Evolutionary conservation across 30 jellyfish, hydroid and myxozoan genomes (phyloP).

Genomic region (Pseudorhiza aurosa): DNA sequence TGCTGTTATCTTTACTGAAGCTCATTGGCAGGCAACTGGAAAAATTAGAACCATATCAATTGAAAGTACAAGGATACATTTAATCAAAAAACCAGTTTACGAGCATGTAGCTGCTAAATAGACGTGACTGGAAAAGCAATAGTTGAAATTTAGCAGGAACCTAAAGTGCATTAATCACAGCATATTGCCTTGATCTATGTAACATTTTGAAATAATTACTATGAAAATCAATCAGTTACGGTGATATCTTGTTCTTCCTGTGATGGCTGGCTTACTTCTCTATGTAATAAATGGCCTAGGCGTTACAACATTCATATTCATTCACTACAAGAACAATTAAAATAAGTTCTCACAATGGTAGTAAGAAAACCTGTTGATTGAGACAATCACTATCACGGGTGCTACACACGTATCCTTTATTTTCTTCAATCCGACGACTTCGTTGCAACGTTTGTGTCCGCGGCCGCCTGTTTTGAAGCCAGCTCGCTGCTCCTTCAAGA

Average conservation of each 20-base stretch:
- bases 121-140: not conserved
- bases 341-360: constrained; percentile 57
- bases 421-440: not conserved
- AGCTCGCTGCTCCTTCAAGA: constrained; percentile 15
- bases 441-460: not conserved
- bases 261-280: too few relatives aligned
- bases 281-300: too few relatives aligned
- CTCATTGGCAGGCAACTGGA: constrained; percentile 66
- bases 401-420: not conserved
- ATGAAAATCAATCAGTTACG: too few relatives aligned
- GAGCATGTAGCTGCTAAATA: not conserved
- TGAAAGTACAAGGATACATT: not conserved
- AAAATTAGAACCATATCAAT: not conserved
- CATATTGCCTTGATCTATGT: too few relatives aligned
- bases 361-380: constrained; percentile 3
- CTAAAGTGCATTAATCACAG: not conserved
- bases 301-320: too few relatives aligned
- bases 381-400: constrained; percentile 44
- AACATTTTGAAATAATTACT: too few relatives aligned
- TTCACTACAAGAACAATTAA: constrained; percentile 11
- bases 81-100: too few relatives aligned
- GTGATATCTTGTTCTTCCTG: too few relatives aligned
- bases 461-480: constrained; percentile 7
- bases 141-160: not conserved
- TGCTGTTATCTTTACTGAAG: constrained; percentile 16